Conservation (phyloP, 2,113 vertebrate species). For the Psettodes erumei region DNA sequence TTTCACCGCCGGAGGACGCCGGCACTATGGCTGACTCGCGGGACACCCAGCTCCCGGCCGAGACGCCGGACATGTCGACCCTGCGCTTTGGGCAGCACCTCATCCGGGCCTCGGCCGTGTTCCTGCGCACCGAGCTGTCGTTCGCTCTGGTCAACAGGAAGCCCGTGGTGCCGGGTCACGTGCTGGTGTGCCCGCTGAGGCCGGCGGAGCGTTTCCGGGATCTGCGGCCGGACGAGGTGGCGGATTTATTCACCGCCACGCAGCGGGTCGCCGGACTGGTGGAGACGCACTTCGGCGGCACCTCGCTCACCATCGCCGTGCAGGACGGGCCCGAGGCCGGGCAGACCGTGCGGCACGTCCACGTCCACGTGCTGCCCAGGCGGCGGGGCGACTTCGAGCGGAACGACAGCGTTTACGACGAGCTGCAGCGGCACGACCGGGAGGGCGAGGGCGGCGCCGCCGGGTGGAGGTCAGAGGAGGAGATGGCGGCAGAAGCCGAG, state of each 20-base stretch:
- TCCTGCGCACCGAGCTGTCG: conserved; percentile 1
- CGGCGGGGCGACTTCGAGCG: not conserved
- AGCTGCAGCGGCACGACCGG: conserved; percentile 14
- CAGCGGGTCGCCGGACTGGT: conserved; percentile 88
- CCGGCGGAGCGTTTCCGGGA: conserved; percentile 89
- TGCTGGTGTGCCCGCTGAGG: conserved; percentile 90
- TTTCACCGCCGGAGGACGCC: too few relatives aligned
- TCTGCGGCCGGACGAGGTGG: conserved; percentile 87
- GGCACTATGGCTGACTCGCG: too few relatives aligned
- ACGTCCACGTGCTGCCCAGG: conserved; percentile 19
- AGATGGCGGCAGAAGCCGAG: not conserved
- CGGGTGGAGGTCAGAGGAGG: conserved; percentile 12
- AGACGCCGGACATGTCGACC: conserved; percentile 8
- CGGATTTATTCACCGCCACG: conserved; percentile 85
- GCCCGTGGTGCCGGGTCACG: conserved; percentile 69
- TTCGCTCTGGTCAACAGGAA: conserved; percentile 22
- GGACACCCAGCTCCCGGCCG: too few relatives aligned
- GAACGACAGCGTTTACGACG: conserved; percentile 8
- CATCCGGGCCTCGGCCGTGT: not conserved
- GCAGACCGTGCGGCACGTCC: conserved; percentile 11
- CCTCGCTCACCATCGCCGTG: conserved; percentile 90
- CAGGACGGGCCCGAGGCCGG: conserved; percentile 78
- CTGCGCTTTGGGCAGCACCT: conserved; percentile 9
- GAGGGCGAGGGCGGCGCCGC: not conserved
- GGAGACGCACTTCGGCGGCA: conserved; percentile 88